Conservation (phyloP, 2,888 invertebrate genomes). For the Amblyteles armatorius region DNA sequence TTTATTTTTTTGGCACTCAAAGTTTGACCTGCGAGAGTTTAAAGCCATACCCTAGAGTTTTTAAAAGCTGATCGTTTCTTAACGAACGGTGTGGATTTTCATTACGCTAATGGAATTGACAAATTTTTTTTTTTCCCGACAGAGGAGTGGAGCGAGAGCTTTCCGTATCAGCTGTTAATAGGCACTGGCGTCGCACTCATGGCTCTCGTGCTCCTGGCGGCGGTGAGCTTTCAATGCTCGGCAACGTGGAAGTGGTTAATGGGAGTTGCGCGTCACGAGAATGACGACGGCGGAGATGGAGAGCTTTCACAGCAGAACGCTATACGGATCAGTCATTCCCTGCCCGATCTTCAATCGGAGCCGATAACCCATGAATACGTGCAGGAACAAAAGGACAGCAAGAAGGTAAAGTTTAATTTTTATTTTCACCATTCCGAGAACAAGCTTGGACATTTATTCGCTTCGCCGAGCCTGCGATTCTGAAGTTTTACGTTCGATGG, state of each 20-base stretch:
- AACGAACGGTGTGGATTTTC: neutral
- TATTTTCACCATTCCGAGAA: too few species aligned
- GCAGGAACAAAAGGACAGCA: constrained; percentile 90
- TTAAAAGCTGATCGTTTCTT: neutral
- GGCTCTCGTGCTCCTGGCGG: constrained; percentile 89
- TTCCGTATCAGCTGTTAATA: constrained; percentile 86
- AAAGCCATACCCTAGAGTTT: neutral
- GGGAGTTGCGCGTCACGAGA: constrained; percentile 83
- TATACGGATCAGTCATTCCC: constrained; percentile 91
- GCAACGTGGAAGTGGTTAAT: constrained; percentile 90
- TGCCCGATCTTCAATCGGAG: constrained; percentile 91
- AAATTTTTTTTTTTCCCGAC: constrained; percentile 61
- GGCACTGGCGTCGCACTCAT: constrained; percentile 87
- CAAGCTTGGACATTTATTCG: too few species aligned
- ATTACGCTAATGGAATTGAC: neutral
- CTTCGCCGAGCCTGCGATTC: neutral
- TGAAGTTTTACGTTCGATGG: neutral
- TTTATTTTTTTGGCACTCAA: too few species aligned
- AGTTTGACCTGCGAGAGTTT: neutral
- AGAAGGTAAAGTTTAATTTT: constrained; percentile 86
- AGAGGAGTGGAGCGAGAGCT: constrained; percentile 82
- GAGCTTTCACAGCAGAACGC: constrained; percentile 88
- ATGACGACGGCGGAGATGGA: constrained; percentile 84
- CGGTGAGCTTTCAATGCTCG: constrained; percentile 90
- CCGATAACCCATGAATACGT: constrained; percentile 89